These are phyloP conservation scores for Branchellion lobata DNA, from an alignment of 2,888 invertebrate species.

Conservation along the genomic window DNA sequence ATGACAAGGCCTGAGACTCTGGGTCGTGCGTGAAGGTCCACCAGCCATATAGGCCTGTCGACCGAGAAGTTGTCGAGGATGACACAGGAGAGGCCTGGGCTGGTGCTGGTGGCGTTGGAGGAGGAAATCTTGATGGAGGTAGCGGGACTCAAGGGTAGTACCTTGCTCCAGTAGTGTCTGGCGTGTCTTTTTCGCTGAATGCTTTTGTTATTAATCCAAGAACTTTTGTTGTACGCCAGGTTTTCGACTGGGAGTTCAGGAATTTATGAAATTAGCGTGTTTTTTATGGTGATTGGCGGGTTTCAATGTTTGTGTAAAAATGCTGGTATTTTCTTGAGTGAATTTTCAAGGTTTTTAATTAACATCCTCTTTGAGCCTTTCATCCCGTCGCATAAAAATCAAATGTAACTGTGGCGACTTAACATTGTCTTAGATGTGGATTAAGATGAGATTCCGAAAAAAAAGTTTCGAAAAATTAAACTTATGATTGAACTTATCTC, in stretches of 20 bases:
- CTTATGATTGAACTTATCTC: too few species aligned
- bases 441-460: too few species aligned
- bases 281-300: neutral
- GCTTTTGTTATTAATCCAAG: conserved; percentile 64
- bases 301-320: neutral
- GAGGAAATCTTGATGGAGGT: neutral
- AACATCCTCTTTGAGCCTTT: too few species aligned
- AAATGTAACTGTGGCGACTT: too few species aligned
- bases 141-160: conserved; percentile 24
- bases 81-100: conserved; percentile 58
- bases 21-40: conserved; percentile 63
- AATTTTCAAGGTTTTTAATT: too few species aligned
- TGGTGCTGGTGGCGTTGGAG: neutral
- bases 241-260: conserved; percentile 63
- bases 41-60: conserved; percentile 65
- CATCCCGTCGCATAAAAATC: too few species aligned
- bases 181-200: conserved; percentile 64
- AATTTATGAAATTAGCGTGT: neutral
- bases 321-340: too few species aligned
- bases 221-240: conserved; percentile 64
- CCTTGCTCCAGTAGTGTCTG: conserved; percentile 54
- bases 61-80: conserved; percentile 66
- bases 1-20: conserved; percentile 64
- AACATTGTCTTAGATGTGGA: too few species aligned
- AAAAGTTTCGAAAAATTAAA: too few species aligned